Evolutionary conservation across 1,140 invertebrate species (phyloP), one percentile per base, ranked within the genome.

Genomic region (Eurosta solidaginis): DNA sequence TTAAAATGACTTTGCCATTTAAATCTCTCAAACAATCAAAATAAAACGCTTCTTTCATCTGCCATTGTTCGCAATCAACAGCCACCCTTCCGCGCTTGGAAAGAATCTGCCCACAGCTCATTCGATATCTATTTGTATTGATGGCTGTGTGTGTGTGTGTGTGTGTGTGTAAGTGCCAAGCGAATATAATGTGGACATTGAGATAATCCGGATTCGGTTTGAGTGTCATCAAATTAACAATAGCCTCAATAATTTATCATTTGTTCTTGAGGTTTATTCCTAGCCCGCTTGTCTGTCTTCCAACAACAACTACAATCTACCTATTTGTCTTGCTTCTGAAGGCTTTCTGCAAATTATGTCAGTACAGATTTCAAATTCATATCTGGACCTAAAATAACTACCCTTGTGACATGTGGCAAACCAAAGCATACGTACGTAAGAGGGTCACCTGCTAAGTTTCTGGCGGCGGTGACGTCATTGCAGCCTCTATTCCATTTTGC

Each of bases 211-310:
- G 78, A 42, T 77, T 73, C 78, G 82, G 82, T 79, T 83, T 85
- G 80, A 85, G 80, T 83, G 83, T 85, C 83, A 85, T 79, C 83
- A 85, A 85, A 85, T 85, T 83, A 85, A 85, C 82, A 80, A 81
- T 82, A 82, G 81, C 83, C 77, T 81, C 77, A 81, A 85, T 85
- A 83, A 85, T 85, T 85, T 85, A 85, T 85, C 84, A 85, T 85
- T 83, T 79, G 78, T 76, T 79, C 78, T 82, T 78, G 74, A 78
- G 75, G 79, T 81, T 80, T 40, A 74, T 47, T 29, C 44, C 42
- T 17, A n/a, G n/a, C n/a, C n/a, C n/a, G 33, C 36, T 5, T 33
- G 54, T 17, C 27, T 36, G 54, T 29, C 14, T 47, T 47, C 7
- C 45, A 3, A 33, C 59, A 68, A 68, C 59, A 68, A 10, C n/a